phyloP scores from a whole-genome alignment of 2,113 vertebrate species.

The Porphyrio hochstetteri region DNA sequence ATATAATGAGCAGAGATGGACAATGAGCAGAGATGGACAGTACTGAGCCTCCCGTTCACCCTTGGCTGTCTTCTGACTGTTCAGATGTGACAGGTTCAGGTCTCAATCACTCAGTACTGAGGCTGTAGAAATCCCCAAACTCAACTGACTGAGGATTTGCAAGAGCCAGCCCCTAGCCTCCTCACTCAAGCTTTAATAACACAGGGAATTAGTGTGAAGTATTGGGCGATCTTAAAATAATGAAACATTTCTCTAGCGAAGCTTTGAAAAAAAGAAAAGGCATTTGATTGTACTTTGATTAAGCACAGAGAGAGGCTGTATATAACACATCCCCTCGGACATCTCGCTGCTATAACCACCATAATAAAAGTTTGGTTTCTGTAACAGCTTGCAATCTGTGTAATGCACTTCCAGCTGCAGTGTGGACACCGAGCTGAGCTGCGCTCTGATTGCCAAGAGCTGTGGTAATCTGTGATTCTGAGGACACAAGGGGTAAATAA shows the following conservation, averaged over 20 bases:
- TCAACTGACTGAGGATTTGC: conserved; percentile 42
- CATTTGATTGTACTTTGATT: neutral
- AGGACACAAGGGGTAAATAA: conserved; percentile 16
- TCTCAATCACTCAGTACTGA: neutral
- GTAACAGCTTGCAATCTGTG: conserved; percentile 17
- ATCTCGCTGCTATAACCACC: neutral
- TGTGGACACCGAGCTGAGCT: neutral
- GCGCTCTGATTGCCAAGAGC: conserved; percentile 3
- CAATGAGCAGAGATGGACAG: neutral
- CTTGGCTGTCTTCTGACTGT: neutral
- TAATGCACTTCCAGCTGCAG: neutral
- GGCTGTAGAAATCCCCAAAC: neutral
- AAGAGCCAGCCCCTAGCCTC: neutral
- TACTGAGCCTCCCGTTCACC: neutral
- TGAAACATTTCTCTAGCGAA: conserved; percentile 19
- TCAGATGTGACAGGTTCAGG: neutral
- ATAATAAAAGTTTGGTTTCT: conserved; percentile 16
- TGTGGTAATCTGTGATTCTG: conserved; percentile 8
- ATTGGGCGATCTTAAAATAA: conserved; percentile 20
- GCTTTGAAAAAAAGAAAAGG: neutral
- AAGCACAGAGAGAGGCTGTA: neutral
- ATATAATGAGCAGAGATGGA: neutral
- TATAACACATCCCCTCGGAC: neutral
- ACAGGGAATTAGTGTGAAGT: conserved; percentile 1
- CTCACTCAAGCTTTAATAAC: neutral